Conservation (phyloP, 2,113 vertebrate species). For the Sander lucioperca region DNA sequence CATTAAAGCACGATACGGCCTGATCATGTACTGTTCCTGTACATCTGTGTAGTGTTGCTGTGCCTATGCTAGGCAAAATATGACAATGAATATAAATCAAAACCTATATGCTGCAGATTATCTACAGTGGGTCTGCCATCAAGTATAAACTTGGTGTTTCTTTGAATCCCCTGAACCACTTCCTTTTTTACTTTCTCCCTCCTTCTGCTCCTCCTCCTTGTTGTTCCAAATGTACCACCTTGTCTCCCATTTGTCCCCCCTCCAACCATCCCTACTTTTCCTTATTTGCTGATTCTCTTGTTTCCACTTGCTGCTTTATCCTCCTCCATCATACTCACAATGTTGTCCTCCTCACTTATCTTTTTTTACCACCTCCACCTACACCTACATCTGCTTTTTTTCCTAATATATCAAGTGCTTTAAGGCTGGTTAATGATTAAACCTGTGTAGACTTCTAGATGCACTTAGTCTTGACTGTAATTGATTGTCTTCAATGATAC, state of each 20-base stretch:
- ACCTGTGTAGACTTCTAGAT: background rate
- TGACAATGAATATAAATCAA: background rate
- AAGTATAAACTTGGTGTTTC: background rate
- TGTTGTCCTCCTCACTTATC: constrained; percentile 37
- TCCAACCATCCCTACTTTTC: background rate
- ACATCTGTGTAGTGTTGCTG: background rate
- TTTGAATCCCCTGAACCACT: background rate
- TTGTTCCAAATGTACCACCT: background rate
- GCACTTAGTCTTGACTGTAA: constrained; percentile 30
- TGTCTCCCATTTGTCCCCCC: background rate
- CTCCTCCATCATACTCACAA: constrained; percentile 31
- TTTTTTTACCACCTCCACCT: constrained; percentile 23
- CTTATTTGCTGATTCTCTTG: constrained; percentile 15
- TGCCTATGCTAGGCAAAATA: background rate
- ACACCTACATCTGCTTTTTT: constrained; percentile 20
- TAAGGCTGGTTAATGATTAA: constrained; percentile 12
- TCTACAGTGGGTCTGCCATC: background rate
- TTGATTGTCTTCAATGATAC: constrained; percentile 29
- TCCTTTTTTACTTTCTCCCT: background rate
- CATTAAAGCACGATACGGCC: background rate
- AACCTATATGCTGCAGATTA: background rate
- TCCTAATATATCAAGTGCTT: constrained; percentile 36
- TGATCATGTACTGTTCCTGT: background rate
- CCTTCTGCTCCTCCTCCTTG: background rate
- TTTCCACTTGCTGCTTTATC: constrained; percentile 2